These are phyloP conservation scores for Crocodylus rhombifer DNA, from an alignment of 2,797 vertebrate species.

Conservation along the genomic window DNA sequence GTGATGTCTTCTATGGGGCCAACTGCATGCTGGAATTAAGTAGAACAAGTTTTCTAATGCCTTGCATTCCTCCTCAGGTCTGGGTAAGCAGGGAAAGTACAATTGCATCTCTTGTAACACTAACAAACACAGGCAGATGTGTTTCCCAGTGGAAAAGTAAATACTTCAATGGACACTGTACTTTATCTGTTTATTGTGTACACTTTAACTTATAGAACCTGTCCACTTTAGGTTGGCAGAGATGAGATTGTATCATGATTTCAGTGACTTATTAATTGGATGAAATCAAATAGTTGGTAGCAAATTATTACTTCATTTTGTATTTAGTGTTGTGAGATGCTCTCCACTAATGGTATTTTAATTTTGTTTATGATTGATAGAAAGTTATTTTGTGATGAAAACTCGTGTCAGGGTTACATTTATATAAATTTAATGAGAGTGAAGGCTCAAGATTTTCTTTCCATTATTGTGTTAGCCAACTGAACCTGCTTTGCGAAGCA, in stretches of 20 bases:
- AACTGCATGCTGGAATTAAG: too few species aligned
- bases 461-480: neutral
- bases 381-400: neutral
- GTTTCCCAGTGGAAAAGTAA: neutral
- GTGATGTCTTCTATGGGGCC: neutral
- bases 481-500: slow-evolving; percentile 34
- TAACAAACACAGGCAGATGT: neutral
- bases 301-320: neutral
- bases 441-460: neutral
- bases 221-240: neutral
- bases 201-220: neutral
- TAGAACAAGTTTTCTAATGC: too few species aligned
- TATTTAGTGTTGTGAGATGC: neutral
- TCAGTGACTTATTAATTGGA: neutral
- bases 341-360: neutral
- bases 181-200: neutral
- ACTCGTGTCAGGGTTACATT: neutral
- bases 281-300: neutral
- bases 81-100: too few species aligned
- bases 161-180: neutral
- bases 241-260: neutral
- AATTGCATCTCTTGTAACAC: too few species aligned
- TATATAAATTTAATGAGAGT: neutral
- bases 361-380: neutral
- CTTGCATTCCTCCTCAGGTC: too few species aligned